These are phyloP conservation scores for Distichodus sexfasciatus DNA, from an alignment of 2,797 vertebrate species.

Conservation along the genomic window DNA sequence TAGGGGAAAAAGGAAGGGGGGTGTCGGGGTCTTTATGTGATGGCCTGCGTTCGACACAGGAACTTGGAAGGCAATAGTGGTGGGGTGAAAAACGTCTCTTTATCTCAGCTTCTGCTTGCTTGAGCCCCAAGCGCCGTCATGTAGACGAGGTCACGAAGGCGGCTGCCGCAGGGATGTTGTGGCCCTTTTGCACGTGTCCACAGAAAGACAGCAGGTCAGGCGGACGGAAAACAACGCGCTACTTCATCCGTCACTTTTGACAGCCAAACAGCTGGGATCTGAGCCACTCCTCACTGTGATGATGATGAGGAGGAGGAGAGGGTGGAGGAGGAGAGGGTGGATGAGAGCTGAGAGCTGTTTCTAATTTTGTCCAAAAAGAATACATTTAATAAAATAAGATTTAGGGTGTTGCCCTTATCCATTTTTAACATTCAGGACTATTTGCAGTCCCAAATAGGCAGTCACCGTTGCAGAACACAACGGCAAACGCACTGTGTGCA, in stretches of 20 bases:
- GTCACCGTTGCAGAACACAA: too few relatives aligned
- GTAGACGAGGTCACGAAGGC: background rate
- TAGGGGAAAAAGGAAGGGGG: background rate
- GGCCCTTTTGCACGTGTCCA: background rate
- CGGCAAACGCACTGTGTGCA: too few relatives aligned
- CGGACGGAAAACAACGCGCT: background rate
- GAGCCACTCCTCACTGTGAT: background rate
- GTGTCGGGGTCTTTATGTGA: background rate
- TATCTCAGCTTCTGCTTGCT: background rate
- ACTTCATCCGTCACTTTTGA: slow-evolving; percentile 29
- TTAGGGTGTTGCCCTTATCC: background rate
- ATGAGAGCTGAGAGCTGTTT: background rate
- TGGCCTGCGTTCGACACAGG: slow-evolving; percentile 1
- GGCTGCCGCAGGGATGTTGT: too few relatives aligned
- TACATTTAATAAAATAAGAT: background rate
- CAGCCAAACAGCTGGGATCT: slow-evolving; percentile 26
- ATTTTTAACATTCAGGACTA: too few relatives aligned
- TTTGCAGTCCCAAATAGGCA: too few relatives aligned
- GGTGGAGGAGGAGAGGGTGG: background rate
- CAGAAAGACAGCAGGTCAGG: background rate
- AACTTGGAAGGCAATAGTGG: background rate
- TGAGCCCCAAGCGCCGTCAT: background rate
- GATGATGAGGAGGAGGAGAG: background rate
- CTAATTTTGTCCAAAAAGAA: background rate
- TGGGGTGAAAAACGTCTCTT: background rate